These are phyloP conservation scores for Typhlichthys eigenmanni DNA, from an alignment of 2,797 vertebrate genomes.

Conservation along the genomic window DNA sequence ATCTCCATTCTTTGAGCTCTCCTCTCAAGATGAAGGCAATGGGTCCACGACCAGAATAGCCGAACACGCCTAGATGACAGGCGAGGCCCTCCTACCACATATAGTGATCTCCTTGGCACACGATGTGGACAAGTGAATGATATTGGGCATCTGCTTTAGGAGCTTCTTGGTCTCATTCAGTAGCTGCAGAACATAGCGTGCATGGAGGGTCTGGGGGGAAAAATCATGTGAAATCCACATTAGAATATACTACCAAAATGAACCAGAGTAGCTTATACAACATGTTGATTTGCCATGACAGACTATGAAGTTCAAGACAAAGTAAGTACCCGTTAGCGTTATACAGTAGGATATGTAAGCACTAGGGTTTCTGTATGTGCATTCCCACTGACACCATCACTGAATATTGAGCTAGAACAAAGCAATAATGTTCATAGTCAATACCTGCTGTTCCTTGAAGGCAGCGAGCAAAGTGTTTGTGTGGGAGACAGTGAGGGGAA, in stretches of 20 bases:
- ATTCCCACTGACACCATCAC: too few species aligned
- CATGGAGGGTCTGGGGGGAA: constrained; percentile 84
- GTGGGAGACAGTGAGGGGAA: constrained; percentile 85
- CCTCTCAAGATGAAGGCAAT: constrained; percentile 36
- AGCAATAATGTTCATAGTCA: not conserved
- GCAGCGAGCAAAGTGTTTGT: constrained; percentile 83
- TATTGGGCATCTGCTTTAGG: constrained; percentile 90
- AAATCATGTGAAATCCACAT: not conserved
- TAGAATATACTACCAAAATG: not conserved
- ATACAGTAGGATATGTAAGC: too few species aligned
- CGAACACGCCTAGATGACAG: not conserved
- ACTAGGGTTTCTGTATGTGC: too few species aligned
- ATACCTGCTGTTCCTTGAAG: constrained; percentile 87
- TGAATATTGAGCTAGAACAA: not conserved
- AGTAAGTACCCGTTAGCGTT: too few species aligned
- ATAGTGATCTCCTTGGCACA: constrained; percentile 90
- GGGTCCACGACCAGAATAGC: not conserved
- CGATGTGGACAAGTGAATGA: constrained; percentile 84
- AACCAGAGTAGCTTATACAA: not conserved
- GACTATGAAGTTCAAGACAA: too few species aligned
- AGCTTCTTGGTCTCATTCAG: constrained; percentile 87
- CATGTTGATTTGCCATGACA: too few species aligned
- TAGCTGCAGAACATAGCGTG: constrained; percentile 89
- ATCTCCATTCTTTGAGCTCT: constrained; percentile 29
- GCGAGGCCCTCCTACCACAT: constrained; percentile 81